A percentile compares a stretch with the other conserved stretches of the same genome.
Evolutionary conservation across 2,113 vertebrate genomes (phyloP).

Genomic region (Murina feae): DNA sequence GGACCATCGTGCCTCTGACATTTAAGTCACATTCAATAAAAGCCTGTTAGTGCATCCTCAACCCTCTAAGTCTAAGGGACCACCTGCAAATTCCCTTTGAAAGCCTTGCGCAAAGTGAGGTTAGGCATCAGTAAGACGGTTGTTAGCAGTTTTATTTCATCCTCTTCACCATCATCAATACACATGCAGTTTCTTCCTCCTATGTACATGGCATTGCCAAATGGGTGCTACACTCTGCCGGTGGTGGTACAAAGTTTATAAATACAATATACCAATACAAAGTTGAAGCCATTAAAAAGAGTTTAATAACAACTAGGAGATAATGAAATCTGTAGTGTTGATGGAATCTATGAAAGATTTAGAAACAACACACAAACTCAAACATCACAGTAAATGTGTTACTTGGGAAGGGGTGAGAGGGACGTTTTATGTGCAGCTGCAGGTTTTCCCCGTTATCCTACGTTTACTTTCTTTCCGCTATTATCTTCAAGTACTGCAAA

Average conservation of each 20-base stretch:
- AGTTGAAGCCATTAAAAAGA: constrained; percentile 72
- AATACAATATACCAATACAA: constrained; percentile 71
- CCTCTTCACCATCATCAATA: not conserved
- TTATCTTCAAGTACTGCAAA: constrained; percentile 88
- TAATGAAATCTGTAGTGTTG: constrained; percentile 25
- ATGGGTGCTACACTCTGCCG: constrained; percentile 25
- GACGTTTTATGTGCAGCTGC: not conserved
- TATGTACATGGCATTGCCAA: constrained; percentile 37
- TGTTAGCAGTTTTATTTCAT: constrained; percentile 35
- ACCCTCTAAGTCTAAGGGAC: not conserved
- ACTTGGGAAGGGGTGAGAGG: not conserved
- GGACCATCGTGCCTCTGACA: constrained; percentile 27
- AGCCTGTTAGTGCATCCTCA: not conserved
- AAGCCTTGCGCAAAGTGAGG: constrained; percentile 17
- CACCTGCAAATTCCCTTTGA: constrained; percentile 20
- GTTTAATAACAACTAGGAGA: constrained; percentile 51
- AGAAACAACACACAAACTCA: constrained; percentile 48
- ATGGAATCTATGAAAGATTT: constrained; percentile 42
- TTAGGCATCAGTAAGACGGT: constrained; percentile 62
- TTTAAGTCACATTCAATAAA: constrained; percentile 20
- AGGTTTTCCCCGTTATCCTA: not conserved
- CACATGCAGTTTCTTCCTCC: constrained; percentile 52
- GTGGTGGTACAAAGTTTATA: constrained; percentile 74
- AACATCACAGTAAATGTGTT: constrained; percentile 27
- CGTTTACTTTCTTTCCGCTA: constrained; percentile 66